Evolutionary conservation across 2,888 invertebrate genomes (phyloP), one percentile per base, ranked within the genome.

Genomic region (Choreutis nemorana): DNA sequence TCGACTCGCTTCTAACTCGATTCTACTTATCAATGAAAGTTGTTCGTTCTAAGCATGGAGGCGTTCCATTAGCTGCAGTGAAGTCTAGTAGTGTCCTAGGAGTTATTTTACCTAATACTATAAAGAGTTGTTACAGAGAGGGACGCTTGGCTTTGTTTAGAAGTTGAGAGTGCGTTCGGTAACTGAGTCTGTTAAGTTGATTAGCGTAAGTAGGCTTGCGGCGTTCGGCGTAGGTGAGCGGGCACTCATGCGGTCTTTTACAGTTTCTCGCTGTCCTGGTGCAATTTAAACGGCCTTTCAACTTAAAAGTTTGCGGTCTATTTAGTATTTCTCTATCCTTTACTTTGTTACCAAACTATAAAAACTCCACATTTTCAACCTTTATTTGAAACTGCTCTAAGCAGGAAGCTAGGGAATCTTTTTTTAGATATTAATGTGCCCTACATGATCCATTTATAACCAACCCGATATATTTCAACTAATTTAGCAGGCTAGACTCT

Each of bases 21-120:
- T 68, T 65, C 55, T 61, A 63, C 61, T 71, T 65, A 73, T 68
- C 64, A 52, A 63, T 62, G 67, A 68, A 72, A 73, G 70, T 75
- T 72, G 41, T 36, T 38, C 61, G 55, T 50, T 61, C 67, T 67
- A 68, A 70, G 67, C 71, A 68, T 54, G 54, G 64, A 54, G 51
- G 58, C 68, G 67, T 65, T 71, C 75, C 77, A 75, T 77, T 77
- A 75, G 70, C 51, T 12, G 40, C 38, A 38, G 39, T 44, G 51
- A 63, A 68, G 70, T 66, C 64, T 57, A 58, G 56, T 68, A 59
- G 47, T 63, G 70, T 66, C 58, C 57, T 56, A 50, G 54, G 55
- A 62, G 62, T 61, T 68, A 65, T 68, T 63, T 56, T 57, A 56
- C 58, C 55, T 75, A 75, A 73, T 68, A 55, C 65, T 67, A 63